Base-by-base conservation (phyloP, 2,888 invertebrate genomes). In the Lithophane leautieri region DNA sequence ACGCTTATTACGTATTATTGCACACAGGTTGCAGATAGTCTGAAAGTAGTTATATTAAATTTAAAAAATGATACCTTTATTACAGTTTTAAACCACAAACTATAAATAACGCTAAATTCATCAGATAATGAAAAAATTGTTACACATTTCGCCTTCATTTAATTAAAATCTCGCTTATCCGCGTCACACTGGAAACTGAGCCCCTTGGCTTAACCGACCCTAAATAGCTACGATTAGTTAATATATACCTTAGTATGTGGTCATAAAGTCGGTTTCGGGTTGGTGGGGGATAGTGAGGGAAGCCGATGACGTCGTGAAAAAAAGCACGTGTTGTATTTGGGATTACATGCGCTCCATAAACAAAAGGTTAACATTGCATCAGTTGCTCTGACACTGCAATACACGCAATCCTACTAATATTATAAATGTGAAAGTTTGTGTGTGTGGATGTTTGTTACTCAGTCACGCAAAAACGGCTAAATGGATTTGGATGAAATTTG, bases 251-350 rank as follows among this genome's bases (percentile, higher is more conserved):
- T 94, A 89, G 77, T 1, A 0, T 7, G 2, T 47, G 34, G 22
- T n/a, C 69, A 73, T 91, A 93, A 86, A 88, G 92, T 89, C 56
- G 67, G 82, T 79, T 90, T 91, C 89, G 25, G 54, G 44, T 80
- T 84, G 81, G 40, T 54, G 47, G 28, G 65, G 70, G 60, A 61
- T 68, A 68, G 79, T 76, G 74, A 88, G 91, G 89, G 91, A 87
- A 88, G 90, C 54, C 89, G 89, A 88, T 90, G 92, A 92, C 91
- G 93, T 90, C 94, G 95, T 93, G 96, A 95, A 95, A 96, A 95
- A 96, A 96, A 95, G 93, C 96, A 96, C 96, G 96, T 96, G 96
- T 96, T 95, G 94, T 94, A 94, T 95, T 94, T 94, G 94, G 95
- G 96, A 96, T 96, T 96, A 96, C 95, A 95, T 91, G 92, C 93